Conservation (phyloP, 2,797 vertebrate species). For the Amphiprion clarkii region DNA sequence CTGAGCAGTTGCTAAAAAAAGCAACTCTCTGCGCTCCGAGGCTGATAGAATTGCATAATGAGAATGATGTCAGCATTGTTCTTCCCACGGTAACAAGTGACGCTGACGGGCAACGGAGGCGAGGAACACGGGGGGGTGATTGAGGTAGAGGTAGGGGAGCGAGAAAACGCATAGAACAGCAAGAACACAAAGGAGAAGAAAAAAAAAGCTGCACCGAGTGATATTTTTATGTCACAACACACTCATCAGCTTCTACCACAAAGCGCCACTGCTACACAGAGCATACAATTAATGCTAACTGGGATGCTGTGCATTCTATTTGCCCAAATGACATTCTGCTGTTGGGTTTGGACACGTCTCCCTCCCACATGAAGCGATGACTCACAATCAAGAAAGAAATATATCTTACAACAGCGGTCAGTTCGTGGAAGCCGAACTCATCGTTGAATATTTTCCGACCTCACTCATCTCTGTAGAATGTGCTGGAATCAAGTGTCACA, state of each 20-base stretch:
- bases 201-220: conserved; percentile 14
- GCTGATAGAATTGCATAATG: conserved; percentile 74
- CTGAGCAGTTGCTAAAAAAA: conserved; percentile 73
- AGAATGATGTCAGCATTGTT: conserved; percentile 77
- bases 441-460: conserved; percentile 5
- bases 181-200: conserved; percentile 29
- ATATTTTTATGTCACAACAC: conserved; percentile 21
- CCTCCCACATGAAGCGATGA: conserved; percentile 6
- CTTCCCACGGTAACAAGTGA: conserved; percentile 74
- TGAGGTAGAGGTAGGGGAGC: conserved; percentile 20
- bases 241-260: conserved; percentile 15
- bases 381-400: conserved; percentile 14
- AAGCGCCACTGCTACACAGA: conserved; percentile 10
- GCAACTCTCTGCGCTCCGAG: conserved; percentile 6
- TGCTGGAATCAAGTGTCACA: conserved; percentile 12
- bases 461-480: neutral
- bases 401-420: neutral
- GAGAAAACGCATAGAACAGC: conserved; percentile 8
- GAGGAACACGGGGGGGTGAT: conserved; percentile 2
- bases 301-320: conserved; percentile 19
- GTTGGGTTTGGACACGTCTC: conserved; percentile 2
- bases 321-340: conserved; percentile 2
- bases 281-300: neutral
- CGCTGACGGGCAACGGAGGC: conserved; percentile 32
- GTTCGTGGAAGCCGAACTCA: conserved; percentile 14